These are phyloP conservation scores for Scomber japonicus DNA, from an alignment of 2,113 vertebrate species.

Conservation along the genomic window DNA sequence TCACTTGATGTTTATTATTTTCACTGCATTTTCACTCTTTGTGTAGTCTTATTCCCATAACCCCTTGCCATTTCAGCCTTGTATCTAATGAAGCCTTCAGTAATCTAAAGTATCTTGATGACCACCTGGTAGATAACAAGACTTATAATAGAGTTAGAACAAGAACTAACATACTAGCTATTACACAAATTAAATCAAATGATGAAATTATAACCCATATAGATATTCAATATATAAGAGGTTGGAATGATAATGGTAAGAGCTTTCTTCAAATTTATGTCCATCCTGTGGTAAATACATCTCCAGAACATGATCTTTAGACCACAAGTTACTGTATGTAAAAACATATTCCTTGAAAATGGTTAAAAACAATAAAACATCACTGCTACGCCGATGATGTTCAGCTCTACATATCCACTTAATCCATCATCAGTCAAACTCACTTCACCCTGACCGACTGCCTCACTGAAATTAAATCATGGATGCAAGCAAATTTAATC, in stretches of 20 bases:
- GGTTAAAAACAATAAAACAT: no score
- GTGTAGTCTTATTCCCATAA: constrained; percentile 16
- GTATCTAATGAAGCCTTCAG: neutral
- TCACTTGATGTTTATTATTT: constrained; percentile 13
- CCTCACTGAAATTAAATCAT: neutral
- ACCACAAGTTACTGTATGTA: constrained; percentile 1
- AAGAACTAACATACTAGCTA: constrained; percentile 1
- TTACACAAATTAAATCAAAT: neutral
- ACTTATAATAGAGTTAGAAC: neutral
- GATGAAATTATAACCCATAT: neutral
- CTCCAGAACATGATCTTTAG: neutral
- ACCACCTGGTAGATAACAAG: neutral
- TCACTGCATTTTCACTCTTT: constrained; percentile 6
- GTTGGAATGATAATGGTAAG: neutral
- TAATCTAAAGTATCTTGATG: neutral
- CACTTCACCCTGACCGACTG: no score
- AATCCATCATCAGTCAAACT: neutral
- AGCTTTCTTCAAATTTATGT: neutral
- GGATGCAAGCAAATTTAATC: neutral
- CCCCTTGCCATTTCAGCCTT: neutral
- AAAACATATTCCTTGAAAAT: no score
- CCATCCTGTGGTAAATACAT: neutral
- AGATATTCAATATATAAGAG: neutral
- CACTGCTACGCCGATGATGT: no score
- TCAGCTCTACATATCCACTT: neutral